Evolutionary conservation across 2,113 vertebrate species (phyloP), one percentile per base, ranked within the genome.

Genomic region (Syngnathus floridae): DNA sequence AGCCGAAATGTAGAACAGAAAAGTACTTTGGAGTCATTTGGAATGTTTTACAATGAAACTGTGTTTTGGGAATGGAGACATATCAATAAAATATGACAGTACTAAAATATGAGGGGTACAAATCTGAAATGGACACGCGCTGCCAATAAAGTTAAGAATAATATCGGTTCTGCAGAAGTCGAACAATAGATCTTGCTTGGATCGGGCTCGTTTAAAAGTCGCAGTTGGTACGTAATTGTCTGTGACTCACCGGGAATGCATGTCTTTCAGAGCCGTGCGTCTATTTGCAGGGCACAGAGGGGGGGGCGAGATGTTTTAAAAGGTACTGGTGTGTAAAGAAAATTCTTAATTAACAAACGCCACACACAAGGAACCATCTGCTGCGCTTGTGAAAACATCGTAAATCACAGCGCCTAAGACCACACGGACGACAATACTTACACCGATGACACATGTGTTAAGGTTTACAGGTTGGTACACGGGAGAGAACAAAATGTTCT

Each of bases 321-420:
- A 76, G 68, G 78, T 77, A 82, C 72, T 84, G 81, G 70, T 76
- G 78, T 72, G 74, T 70, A 82, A 70, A 81, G 71, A 51, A 78
- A 84, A 73, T 78, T 86, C 78, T 86, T 86, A 87, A 88, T 83
- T 87, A 88, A 80, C 67, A 71, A 82, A 81, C 55, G 59, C 69
- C 82, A 84, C 71, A 70, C 83, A 72, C 79, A 62, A 79, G 69
- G 81, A 83, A 12, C 79, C 88, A 82, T 87, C 84, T 88, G 85
- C 78, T 12, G 40, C 40, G 63, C 57, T 64, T 69, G 65, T 80
- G 75, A 78, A 70, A 82, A 82, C 73, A 81, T 75, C 31, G 46
- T 48, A 69, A 60, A 6, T 59, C 40, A 48, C 36, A 58, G 60
- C 65, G 66, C 60, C n/a, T 61, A 6, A 36, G 58, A 69, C 49